These are phyloP conservation scores for Cylloceria caligata DNA, from an alignment of 2,888 invertebrate genomes.

Conservation along the genomic window DNA sequence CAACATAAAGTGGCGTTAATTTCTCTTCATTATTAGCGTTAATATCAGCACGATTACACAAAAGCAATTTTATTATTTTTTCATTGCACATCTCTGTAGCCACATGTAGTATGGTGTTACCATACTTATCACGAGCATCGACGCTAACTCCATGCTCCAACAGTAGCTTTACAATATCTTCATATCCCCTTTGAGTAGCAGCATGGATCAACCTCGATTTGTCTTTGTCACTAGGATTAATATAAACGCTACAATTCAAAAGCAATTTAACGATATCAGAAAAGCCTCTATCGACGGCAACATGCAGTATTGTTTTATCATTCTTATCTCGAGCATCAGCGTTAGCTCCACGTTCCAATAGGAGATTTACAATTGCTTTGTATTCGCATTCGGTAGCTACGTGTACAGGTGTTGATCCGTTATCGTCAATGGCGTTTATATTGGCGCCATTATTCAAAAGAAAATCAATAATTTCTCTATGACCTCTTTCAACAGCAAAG, in stretches of 20 bases:
- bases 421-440: slow-evolving; percentile 5
- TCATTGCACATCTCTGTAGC: background rate
- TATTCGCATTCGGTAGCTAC: background rate
- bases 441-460: slow-evolving; percentile 7
- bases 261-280: background rate
- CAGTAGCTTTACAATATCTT: background rate
- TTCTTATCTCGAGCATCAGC: background rate
- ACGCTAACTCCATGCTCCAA: background rate
- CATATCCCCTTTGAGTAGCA: background rate
- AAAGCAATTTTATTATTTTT: background rate
- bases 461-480: background rate
- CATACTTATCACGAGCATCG: background rate
- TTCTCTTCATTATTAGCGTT: background rate
- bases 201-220: background rate
- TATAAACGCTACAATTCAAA: background rate
- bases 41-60: background rate
- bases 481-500: slow-evolving; percentile 12
- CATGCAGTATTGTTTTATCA: background rate
- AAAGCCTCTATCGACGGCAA: background rate
- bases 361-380: background rate
- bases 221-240: background rate
- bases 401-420: slow-evolving; percentile 16
- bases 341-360: slow-evolving; percentile 10
- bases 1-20: background rate
- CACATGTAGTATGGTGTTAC: background rate